Evolutionary conservation across 2,113 vertebrate species (phyloP).

Genomic region (Cinclus cinclus): DNA sequence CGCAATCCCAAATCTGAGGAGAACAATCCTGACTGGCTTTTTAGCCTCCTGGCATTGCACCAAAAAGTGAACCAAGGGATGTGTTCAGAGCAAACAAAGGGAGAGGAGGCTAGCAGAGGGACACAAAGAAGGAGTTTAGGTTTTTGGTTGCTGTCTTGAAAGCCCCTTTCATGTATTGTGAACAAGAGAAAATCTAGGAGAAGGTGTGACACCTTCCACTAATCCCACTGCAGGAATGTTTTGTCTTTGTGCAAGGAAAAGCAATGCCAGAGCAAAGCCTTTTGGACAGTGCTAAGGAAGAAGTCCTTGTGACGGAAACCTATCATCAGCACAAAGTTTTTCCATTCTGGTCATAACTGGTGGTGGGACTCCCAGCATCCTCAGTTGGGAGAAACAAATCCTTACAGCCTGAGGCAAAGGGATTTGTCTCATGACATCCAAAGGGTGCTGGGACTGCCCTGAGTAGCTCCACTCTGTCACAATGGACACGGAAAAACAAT

Average conservation of each 20-base stretch:
- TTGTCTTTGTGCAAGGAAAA: neutral
- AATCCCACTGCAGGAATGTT: neutral
- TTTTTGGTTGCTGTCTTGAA: too few species aligned
- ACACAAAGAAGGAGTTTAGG: too few species aligned
- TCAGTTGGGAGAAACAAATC: neutral
- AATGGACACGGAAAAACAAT: too few species aligned
- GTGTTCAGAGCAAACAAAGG: too few species aligned
- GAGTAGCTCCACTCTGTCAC: neutral
- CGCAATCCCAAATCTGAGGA: too few species aligned
- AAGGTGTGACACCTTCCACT: neutral
- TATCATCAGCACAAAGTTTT: neutral
- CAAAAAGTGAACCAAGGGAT: too few species aligned
- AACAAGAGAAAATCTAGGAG: neutral
- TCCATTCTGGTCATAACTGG: neutral
- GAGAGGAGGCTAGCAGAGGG: too few species aligned
- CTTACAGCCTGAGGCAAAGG: neutral
- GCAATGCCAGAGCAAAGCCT: neutral
- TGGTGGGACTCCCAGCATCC: neutral
- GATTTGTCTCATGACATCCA: neutral
- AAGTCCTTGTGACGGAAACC: neutral
- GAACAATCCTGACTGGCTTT: too few species aligned
- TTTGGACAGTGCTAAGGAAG: neutral
- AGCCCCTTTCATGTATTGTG: neutral
- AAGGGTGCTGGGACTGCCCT: neutral
- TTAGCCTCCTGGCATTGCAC: too few species aligned